phyloP scores from a whole-genome alignment of 2,797 vertebrate species.

The Nannoperca australis region DNA sequence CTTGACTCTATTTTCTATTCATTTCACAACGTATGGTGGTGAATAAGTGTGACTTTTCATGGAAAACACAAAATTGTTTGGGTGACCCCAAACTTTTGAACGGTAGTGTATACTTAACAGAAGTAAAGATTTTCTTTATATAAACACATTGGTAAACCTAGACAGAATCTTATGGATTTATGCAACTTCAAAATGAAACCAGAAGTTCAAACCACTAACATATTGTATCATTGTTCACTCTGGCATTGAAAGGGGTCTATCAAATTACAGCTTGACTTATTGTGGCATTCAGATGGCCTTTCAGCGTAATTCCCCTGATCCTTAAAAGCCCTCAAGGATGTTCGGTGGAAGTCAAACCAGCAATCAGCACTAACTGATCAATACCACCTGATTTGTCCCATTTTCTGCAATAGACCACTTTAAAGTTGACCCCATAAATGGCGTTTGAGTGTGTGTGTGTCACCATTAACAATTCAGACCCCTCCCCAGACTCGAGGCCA shows the following conservation, averaged over 20 bases:
- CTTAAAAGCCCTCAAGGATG: constrained; percentile 40
- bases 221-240: constrained; percentile 26
- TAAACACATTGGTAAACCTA: not conserved
- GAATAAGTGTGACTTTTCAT: too few species aligned
- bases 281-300: constrained; percentile 63
- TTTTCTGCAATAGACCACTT: constrained; percentile 41
- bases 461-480: constrained; percentile 32
- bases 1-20: too few species aligned
- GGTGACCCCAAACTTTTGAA: too few species aligned
- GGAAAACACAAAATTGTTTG: too few species aligned
- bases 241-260: constrained; percentile 41
- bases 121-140: not conserved
- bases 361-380: constrained; percentile 58
- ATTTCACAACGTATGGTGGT: too few species aligned
- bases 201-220: constrained; percentile 32
- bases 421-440: constrained; percentile 36
- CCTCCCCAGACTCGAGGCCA: constrained; percentile 26
- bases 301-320: constrained; percentile 47
- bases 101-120: not conserved
- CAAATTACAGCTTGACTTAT: constrained; percentile 55
- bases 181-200: constrained; percentile 33
- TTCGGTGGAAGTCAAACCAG: constrained; percentile 59
- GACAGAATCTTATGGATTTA: constrained; percentile 28
- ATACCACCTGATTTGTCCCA: constrained; percentile 51
- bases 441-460: not conserved